Base-by-base conservation (phyloP, 2,888 invertebrate species). In the Leptopilina myrica region DNA sequence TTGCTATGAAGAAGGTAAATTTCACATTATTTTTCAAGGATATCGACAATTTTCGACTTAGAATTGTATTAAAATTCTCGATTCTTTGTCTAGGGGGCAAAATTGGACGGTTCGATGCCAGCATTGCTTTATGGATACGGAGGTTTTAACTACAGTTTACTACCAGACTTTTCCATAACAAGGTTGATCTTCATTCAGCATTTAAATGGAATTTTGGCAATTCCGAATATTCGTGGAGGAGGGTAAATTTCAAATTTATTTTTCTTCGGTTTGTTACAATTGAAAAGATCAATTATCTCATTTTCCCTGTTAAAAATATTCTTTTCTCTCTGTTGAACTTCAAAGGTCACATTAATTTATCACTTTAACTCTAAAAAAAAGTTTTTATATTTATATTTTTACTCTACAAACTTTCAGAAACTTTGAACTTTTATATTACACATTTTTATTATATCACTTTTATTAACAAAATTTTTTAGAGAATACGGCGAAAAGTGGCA, bases 401-500 rank as follows among this genome's bases (percentile, higher is more conserved):
- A 20, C 20, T 20, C 20, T 20, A 1, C 1, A 20, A 0, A 20
- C 33, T 33, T 33, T 33, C 3, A 33, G 33, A 33, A 33, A 33
- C 33, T 33, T 33, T 33, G 5, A 33, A 33, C 20, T 20, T 20
- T 20, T 20, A 20, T 20, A 0, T 20, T n/a, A n/a, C n/a, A 20
- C 20, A 43, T 43, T 43, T 6, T 43, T 43, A 8, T 7, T 43
- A 43, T 43, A 56, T 33, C n/a, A 20, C 59, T 59, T 69, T 56
- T n/a, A 4, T 12, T 15, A 76, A 59, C 77, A 11, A 76, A 76
- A 73, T 64, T 81, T 33, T 73, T 11, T 92, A 97, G 98, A 1
- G 99, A 99, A 91, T 99, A 99, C 92, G 99, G 99, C 64, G 97
- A 98, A 92, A 95, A 95, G 85, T 99, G 99, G 99, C 99, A 99